A percentile compares a stretch with the other conserved stretches of the same genome.
Conservation (phyloP, 2,113 vertebrate genomes). For the Silurus meridionalis region DNA sequence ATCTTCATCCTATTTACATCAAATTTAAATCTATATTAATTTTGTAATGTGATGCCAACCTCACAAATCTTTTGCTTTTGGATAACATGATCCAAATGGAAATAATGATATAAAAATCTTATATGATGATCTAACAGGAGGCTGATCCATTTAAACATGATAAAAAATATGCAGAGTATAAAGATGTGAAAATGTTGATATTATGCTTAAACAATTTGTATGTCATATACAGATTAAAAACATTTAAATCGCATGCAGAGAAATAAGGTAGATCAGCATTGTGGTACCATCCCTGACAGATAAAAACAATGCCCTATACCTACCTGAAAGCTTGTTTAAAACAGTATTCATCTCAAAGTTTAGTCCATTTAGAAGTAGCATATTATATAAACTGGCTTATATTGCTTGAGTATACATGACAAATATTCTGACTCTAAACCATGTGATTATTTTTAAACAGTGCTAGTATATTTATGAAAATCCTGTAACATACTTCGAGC, state of each 20-base stretch:
- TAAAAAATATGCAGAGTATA: background rate
- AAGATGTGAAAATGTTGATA: background rate
- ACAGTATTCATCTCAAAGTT: background rate
- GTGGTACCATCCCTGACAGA: background rate
- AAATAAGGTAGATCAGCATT: background rate
- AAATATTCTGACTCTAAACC: background rate
- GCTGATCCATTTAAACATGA: background rate
- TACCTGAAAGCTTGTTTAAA: too few species aligned
- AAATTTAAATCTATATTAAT: background rate
- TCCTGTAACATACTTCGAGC: background rate
- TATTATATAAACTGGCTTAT: background rate
- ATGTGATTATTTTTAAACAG: background rate
- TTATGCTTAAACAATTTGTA: background rate
- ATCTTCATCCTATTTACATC: background rate
- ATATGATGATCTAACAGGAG: background rate
- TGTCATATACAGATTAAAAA: too few species aligned
- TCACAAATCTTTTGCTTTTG: background rate
- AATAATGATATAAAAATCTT: background rate
- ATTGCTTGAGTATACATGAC: background rate
- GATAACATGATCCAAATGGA: background rate
- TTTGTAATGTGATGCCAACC: background rate
- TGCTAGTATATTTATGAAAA: background rate
- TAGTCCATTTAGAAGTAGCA: background rate
- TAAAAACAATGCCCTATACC: background rate
- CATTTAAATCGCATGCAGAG: background rate